Percentiles rank a stretch among this genome's conserved stretches.
These are phyloP conservation scores for Atrina japonica DNA, from an alignment of 2,888 invertebrate species.

Conservation along the genomic window DNA sequence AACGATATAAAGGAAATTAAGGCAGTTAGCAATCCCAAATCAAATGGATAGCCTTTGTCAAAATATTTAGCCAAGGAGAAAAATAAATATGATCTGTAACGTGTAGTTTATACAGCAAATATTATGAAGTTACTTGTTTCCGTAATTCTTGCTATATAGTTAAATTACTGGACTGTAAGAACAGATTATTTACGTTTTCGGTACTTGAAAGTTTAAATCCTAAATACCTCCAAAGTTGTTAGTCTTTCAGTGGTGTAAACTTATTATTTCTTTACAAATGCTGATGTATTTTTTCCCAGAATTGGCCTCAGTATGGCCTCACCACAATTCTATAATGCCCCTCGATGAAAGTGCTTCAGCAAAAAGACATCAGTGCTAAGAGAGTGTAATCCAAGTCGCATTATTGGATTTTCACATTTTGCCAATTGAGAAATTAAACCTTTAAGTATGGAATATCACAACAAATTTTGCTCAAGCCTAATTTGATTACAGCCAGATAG, in stretches of 20 bases:
- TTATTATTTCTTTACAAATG: too few species aligned
- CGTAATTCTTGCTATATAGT: too few species aligned
- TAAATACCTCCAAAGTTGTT: too few species aligned
- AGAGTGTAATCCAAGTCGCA: constrained; percentile 11
- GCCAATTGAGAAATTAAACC: constrained; percentile 55
- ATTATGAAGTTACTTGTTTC: too few species aligned
- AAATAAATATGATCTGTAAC: not conserved
- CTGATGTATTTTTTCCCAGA: too few species aligned
- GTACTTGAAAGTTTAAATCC: too few species aligned
- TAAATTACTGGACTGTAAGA: too few species aligned
- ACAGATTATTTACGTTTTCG: too few species aligned
- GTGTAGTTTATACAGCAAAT: too few species aligned
- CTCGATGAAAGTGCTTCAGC: constrained; percentile 1
- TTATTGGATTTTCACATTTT: constrained; percentile 52
- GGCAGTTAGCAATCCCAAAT: constrained; percentile 6
- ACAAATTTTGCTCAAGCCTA: constrained; percentile 51
- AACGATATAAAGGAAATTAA: constrained; percentile 12
- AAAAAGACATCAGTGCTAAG: not conserved
- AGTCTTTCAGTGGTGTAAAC: too few species aligned
- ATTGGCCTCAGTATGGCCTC: not conserved
- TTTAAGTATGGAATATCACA: constrained; percentile 57
- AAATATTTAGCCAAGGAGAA: constrained; percentile 9
- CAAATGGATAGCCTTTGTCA: not conserved
- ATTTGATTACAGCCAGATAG: constrained; percentile 51
- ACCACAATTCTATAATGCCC: constrained; percentile 6